These are phyloP conservation scores for Eulacestoma nigropectus DNA, from an alignment of 2,113 vertebrate genomes.

Conservation along the genomic window DNA sequence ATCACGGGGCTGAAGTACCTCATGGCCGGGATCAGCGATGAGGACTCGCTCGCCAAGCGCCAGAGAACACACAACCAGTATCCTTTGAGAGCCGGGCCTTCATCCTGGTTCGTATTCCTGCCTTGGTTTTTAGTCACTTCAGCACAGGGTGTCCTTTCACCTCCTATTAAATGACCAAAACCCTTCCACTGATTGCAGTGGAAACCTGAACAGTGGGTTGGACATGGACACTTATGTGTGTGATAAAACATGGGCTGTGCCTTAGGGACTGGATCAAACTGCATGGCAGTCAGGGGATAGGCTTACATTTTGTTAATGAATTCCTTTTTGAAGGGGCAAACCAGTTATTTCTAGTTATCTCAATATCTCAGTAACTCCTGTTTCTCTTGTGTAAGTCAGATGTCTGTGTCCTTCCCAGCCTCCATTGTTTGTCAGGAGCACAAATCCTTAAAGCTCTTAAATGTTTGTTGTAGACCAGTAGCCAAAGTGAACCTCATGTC, in stretches of 20 bases:
- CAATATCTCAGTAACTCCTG: not conserved
- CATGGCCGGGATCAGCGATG: conserved; percentile 96
- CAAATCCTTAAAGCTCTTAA: not conserved
- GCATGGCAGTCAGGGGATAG: not conserved
- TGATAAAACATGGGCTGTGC: not conserved
- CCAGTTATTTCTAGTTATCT: not conserved
- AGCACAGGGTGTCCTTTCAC: not conserved
- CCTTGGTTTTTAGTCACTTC: not conserved
- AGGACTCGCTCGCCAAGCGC: conserved; percentile 91
- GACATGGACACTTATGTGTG: not conserved
- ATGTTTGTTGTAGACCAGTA: not conserved
- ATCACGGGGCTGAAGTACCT: conserved; percentile 93
- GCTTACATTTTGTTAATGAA: not conserved
- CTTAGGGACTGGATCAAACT: not conserved
- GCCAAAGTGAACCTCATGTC: not conserved
- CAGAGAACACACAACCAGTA: conserved; percentile 96
- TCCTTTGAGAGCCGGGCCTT: conserved; percentile 71
- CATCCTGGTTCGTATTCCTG: not conserved
- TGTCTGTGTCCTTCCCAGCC: not conserved
- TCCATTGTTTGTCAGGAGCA: not conserved
- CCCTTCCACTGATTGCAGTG: not conserved
- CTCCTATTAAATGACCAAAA: not conserved
- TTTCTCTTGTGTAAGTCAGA: not conserved
- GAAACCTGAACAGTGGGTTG: not conserved
- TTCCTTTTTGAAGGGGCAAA: not conserved